Base-by-base conservation (phyloP, 2,888 invertebrate species). In the Disparrhopalites patrizii region DNA sequence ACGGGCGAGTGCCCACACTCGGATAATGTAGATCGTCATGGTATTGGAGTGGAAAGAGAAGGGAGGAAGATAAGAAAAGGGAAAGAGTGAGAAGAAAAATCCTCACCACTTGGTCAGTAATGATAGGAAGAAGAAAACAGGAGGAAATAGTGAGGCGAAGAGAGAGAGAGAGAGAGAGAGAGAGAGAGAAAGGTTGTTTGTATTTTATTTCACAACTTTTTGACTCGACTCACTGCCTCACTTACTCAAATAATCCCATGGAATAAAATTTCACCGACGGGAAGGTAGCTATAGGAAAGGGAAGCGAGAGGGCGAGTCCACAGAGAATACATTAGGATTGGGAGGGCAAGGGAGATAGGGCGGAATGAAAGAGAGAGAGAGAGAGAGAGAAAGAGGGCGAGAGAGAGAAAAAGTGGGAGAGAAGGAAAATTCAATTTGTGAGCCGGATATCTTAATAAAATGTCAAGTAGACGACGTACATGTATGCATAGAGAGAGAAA, bases 341-440 rank as follows among this genome's bases (percentile, higher is more conserved):
- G n/a, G n/a, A n/a, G n/a, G n/a, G n/a, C 40, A 40, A 40, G 40
- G n/a, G 40, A 40, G 40, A 40, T 36, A 36, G 13, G 40, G 10
- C 20, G 40, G 30, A 30, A 31, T n/a, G 33, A 20, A 31, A 27
- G 23, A 31, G 7, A 28, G 54, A 31, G 28, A 4, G 28, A n/a
- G 27, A 52, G 52, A n/a, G 28, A 52, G 27, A 28, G 52, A 28
- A 4, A 5, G 18, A 5, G 52, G n/a, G 8, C 13, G 4, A 36
- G 36, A 36, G 36, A 40, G 20, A 40, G 40, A 10, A 36, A 40
- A 40, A 40, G 40, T 3, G 20, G 20, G 40, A 18, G 13, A 10
- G 40, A 10, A n/a, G 28, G 54, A 54, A 52, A 54, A 54, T 54
- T 54, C 31, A 54, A 54, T 54, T 54, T 54, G 54, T 54, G 54